phyloP scores from a whole-genome alignment of 2,888 invertebrate species.

The Eupeodes luniger region DNA sequence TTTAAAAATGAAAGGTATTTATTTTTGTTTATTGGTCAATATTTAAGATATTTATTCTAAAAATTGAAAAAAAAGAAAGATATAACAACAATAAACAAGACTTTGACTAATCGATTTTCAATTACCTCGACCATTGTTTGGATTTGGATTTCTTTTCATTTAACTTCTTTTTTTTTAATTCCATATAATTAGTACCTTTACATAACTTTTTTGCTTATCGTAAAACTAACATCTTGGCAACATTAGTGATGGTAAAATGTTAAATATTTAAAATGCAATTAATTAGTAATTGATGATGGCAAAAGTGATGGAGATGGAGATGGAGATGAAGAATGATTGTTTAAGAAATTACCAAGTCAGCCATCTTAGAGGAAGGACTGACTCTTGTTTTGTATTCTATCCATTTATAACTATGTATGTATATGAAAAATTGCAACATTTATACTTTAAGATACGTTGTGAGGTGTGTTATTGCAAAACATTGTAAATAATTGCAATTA shows the following conservation, averaged over 20 bases:
- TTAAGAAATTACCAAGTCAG: neutral
- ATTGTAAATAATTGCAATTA: slow-evolving; percentile 16
- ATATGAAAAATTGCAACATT: slow-evolving; percentile 27
- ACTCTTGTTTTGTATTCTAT: slow-evolving; percentile 26
- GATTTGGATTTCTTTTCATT: neutral
- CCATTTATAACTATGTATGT: slow-evolving; percentile 1
- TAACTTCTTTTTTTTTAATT: neutral
- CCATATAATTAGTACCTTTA: slow-evolving; percentile 1
- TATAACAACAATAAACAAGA: slow-evolving; percentile 14
- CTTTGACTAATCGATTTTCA: slow-evolving; percentile 39
- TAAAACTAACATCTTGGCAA: neutral
- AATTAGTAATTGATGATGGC: slow-evolving; percentile 45
- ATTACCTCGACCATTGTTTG: neutral
- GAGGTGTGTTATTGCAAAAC: slow-evolving; percentile 29
- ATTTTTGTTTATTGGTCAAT: too few species aligned
- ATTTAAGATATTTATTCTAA: too few species aligned
- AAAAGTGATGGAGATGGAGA: neutral
- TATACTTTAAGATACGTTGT: neutral
- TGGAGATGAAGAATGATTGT: neutral
- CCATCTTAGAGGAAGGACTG: neutral
- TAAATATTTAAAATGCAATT: slow-evolving; percentile 48
- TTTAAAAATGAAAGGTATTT: too few species aligned
- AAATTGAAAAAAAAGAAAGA: neutral
- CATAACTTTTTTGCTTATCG: neutral
- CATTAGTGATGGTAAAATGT: neutral